A percentile compares a stretch with the other conserved stretches of the same genome.
Conservation (phyloP, 64 coral and sea anemone species). For the Actinia equina region DNA sequence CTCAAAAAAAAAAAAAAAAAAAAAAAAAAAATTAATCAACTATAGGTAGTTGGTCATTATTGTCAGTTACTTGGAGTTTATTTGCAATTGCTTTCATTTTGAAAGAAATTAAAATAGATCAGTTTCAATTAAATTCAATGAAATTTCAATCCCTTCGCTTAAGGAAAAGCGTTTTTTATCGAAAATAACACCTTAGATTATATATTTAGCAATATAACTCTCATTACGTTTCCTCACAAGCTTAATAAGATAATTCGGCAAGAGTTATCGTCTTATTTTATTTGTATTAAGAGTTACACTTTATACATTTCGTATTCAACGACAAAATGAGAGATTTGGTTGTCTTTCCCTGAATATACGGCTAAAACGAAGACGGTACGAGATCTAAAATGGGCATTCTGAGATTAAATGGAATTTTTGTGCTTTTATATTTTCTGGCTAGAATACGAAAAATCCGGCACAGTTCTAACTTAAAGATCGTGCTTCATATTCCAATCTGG, state of each 20-base stretch:
- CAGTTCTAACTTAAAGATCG: no score
- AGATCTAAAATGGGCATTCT: no score
- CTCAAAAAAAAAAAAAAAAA: no score
- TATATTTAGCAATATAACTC: neutral
- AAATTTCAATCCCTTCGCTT: no score
- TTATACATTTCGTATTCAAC: no score
- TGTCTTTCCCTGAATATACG: no score
- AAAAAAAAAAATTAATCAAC: neutral
- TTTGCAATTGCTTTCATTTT: neutral
- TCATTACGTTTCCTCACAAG: neutral
- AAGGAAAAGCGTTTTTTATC: neutral
- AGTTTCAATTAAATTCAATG: neutral
- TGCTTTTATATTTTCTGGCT: no score
- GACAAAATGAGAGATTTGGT: no score
- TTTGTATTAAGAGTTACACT: neutral
- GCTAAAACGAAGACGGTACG: no score
- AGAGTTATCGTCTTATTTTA: neutral
- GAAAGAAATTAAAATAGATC: neutral
- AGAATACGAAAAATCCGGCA: no score
- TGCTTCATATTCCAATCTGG: no score
- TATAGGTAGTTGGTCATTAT: neutral
- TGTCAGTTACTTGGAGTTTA: neutral
- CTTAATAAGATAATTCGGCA: neutral
- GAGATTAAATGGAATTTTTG: no score
- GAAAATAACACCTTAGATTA: neutral